Evolutionary conservation across 2,888 invertebrate genomes (phyloP), one percentile per base, ranked within the genome.

Genomic region (Caenorhabditis sp.): DNA sequence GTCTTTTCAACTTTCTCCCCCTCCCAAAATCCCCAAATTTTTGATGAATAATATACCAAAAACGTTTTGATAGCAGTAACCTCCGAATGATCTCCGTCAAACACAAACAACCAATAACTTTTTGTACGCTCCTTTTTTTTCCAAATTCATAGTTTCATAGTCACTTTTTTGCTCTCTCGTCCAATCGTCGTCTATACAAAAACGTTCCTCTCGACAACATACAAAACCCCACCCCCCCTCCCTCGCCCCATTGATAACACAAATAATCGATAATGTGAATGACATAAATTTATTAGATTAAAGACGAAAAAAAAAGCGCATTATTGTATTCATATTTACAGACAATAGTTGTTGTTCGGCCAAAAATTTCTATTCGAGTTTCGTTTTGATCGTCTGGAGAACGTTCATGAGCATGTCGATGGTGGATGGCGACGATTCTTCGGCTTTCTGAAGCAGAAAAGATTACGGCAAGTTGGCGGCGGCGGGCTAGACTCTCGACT

Each of bases 371-470:
- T 72, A 72, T 72, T 82, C 71, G 20, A 81, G 62, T 55, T 81
- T 81, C 27, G 65, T 84, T 50, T 84, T 84, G 79, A 84, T 78
- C 56, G 81, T 83, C 37, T 84, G 76, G 45, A 84, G 77, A 50
- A 84, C 81, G 53, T 84, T 80, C 76, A 84, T 81, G 50, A 84
- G 68, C 80, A 84, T 82, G 72, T 83, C 83, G 58, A 84, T 77
- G 32, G 83, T 84, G 17, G 81, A 80, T 56, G 80, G 79, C 7
- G 71, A 41, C n/a, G 55, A 24, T 41, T 75, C 71, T 13, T 79
- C 79, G 46, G 68, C 32, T 62, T 77, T 71, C 77, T 77, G 66
- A 13, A 61, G n/a, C n/a, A n/a, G n/a, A n/a, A n/a, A 63, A 52
- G 52, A 13, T 30, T 35, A 7, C 35, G 35, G 13, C 11, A 9